phyloP scores from a whole-genome alignment of 1,140 invertebrate species.

The Drosophila tani region DNA sequence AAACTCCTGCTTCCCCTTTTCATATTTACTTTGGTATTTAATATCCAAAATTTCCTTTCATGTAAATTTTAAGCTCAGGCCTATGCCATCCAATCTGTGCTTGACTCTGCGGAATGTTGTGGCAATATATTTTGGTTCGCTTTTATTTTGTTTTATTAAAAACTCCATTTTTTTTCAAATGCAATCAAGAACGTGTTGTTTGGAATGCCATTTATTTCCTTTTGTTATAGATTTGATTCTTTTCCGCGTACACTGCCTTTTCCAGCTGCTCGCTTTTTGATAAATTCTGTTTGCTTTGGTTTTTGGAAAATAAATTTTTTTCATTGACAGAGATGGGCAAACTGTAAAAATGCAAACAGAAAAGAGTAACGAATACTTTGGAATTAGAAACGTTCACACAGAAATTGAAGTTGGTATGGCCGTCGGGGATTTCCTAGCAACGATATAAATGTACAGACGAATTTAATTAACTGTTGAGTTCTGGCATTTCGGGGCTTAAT shows the following conservation, averaged over 20 bases:
- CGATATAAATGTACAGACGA: constrained; percentile 37
- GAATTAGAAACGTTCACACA: constrained; percentile 33
- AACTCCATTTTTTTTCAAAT: constrained; percentile 29
- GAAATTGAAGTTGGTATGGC: constrained; percentile 1
- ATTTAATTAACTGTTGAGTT: constrained; percentile 63
- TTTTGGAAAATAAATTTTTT: constrained; percentile 23
- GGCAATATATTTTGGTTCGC: constrained; percentile 18
- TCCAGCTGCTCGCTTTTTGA: constrained; percentile 30
- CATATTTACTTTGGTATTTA: not conserved
- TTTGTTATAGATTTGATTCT: constrained; percentile 54
- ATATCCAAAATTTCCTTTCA: not conserved
- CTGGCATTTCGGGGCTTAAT: not conserved
- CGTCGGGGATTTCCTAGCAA: not conserved
- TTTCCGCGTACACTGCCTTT: constrained; percentile 35
- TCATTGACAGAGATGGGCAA: constrained; percentile 57
- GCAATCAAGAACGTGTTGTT: constrained; percentile 61
- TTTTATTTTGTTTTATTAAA: constrained; percentile 26
- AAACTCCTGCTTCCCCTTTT: not conserved
- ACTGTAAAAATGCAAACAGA: constrained; percentile 22
- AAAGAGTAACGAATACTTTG: constrained; percentile 23
- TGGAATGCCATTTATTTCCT: constrained; percentile 24
- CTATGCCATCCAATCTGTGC: not conserved
- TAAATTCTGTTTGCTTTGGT: constrained; percentile 31
- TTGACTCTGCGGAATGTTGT: constrained; percentile 14
- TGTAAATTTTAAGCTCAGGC: constrained; percentile 7